Conservation (phyloP, 2,797 vertebrate genomes). For the Propithecus perrieri region DNA sequence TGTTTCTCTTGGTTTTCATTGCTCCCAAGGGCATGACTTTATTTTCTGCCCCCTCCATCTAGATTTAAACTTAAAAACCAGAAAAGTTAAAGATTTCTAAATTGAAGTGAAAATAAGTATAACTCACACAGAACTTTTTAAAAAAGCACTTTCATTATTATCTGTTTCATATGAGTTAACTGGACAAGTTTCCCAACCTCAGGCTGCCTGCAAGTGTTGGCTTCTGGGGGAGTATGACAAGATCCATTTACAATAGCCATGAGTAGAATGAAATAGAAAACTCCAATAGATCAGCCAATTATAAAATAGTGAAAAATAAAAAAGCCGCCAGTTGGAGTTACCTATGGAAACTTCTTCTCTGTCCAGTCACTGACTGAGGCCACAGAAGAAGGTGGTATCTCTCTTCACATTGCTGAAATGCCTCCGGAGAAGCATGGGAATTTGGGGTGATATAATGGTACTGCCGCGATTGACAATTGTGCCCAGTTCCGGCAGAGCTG, state of each 20-base stretch:
- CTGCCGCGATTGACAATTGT: fast-evolving
- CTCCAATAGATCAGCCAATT: neutral
- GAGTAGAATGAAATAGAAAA: neutral
- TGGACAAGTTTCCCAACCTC: neutral
- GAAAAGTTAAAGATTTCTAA: constrained; percentile 44
- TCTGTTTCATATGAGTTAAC: neutral
- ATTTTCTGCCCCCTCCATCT: neutral
- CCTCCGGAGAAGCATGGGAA: neutral
- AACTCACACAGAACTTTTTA: neutral
- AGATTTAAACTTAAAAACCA: constrained; percentile 38
- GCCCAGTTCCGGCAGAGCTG: neutral
- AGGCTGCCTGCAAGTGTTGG: neutral
- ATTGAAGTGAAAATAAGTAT: neutral
- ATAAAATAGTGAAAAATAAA: neutral
- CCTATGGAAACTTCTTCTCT: neutral
- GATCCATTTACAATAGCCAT: neutral
- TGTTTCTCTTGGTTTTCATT: neutral
- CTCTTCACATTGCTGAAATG: neutral
- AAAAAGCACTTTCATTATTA: neutral
- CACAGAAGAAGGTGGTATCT: neutral
- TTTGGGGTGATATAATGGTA: neutral
- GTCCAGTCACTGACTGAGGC: neutral
- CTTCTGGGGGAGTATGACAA: neutral
- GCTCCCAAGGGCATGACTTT: neutral
- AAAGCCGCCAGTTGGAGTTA: neutral